These are phyloP conservation scores for Glomeris marginata DNA, from an alignment of 2,888 invertebrate genomes.

Conservation along the genomic window DNA sequence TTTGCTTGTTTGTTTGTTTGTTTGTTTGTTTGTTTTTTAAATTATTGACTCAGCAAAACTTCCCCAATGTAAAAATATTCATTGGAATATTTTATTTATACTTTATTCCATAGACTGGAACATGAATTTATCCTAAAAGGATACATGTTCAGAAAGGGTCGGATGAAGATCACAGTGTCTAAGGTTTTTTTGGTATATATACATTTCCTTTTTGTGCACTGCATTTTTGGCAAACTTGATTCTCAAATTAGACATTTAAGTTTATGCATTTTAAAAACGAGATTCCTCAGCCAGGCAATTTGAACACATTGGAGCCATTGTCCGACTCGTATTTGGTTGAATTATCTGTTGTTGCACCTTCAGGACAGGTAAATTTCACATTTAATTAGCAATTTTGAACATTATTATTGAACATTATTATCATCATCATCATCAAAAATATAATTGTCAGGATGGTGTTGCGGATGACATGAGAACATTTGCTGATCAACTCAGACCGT, in stretches of 20 bases:
- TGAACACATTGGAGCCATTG: constrained; percentile 56
- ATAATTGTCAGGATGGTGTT: constrained; percentile 55
- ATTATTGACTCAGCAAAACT: too few species aligned
- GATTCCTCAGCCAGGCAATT: constrained; percentile 43
- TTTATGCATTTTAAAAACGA: constrained; percentile 16
- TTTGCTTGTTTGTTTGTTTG: too few species aligned
- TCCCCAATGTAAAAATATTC: too few species aligned
- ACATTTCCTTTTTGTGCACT: constrained; percentile 22
- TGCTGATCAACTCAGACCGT: constrained; percentile 80
- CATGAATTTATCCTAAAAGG: constrained; percentile 88
- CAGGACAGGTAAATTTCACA: constrained; percentile 12
- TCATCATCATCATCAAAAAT: not conserved
- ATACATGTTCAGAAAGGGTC: constrained; percentile 88
- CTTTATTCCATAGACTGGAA: constrained; percentile 43
- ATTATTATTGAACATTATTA: not conserved
- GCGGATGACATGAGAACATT: constrained; percentile 92
- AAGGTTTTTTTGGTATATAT: constrained; percentile 58
- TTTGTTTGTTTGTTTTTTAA: too few species aligned
- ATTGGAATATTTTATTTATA: too few species aligned
- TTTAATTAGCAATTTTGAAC: not conserved
- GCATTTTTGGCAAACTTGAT: not conserved
- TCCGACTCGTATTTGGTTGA: constrained; percentile 89
- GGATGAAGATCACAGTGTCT: constrained; percentile 92
- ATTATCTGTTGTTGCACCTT: constrained; percentile 46
- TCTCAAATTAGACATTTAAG: not conserved